Evolutionary conservation across 2,888 invertebrate genomes (phyloP).

Genomic region (Aethes cnicana): DNA sequence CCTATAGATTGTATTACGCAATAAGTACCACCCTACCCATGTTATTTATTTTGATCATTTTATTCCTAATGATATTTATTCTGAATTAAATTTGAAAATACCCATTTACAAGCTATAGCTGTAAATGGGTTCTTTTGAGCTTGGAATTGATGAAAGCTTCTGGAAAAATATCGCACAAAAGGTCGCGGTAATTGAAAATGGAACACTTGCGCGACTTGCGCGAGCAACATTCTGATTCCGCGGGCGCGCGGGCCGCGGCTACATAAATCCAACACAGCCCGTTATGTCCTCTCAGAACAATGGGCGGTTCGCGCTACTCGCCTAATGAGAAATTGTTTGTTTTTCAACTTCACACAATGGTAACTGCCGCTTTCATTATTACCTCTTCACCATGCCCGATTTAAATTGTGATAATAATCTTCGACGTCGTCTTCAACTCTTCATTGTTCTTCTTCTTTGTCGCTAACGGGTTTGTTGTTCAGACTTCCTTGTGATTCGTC

Average conservation of each 20-base stretch:
- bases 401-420: conserved; percentile 55
- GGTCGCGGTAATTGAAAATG: conserved; percentile 24
- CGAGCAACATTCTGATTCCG: conserved; percentile 28
- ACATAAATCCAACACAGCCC: conserved; percentile 76
- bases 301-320: conserved; percentile 70
- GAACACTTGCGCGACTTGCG: conserved; percentile 19
- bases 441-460: conserved; percentile 28
- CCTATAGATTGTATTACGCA: conserved; percentile 45
- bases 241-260: conserved; percentile 40
- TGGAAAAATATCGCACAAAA: conserved; percentile 18
- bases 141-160: conserved; percentile 18
- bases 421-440: conserved; percentile 35
- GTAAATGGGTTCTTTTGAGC: conserved; percentile 21
- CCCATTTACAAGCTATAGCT: conserved; percentile 4
- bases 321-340: conserved; percentile 80
- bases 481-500: conserved; percentile 18
- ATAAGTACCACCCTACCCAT: conserved; percentile 27
- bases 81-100: conserved; percentile 6
- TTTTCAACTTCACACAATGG: conserved; percentile 72
- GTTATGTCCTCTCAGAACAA: conserved; percentile 77
- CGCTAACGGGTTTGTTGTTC: conserved; percentile 23
- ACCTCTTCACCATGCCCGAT: conserved; percentile 51
- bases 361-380: conserved; percentile 66
- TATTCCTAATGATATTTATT: conserved; percentile 1
- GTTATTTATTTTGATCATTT: conserved; percentile 12